Conservation (phyloP, 2,888 invertebrate species). For the Brenthis daphne region DNA sequence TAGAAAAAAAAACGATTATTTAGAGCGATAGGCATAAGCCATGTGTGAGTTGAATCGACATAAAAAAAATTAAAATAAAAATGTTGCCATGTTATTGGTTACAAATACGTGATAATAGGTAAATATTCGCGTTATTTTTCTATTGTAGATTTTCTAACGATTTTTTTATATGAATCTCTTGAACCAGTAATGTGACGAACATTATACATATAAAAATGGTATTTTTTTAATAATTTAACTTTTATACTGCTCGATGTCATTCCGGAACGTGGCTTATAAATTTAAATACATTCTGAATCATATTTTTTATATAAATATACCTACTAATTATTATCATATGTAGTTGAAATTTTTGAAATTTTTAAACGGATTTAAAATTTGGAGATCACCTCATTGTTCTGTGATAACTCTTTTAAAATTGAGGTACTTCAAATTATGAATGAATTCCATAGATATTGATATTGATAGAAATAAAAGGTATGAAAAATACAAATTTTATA, state of each 20-base stretch:
- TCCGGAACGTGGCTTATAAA: slow-evolving; percentile 65
- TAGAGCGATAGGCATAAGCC: slow-evolving; percentile 43
- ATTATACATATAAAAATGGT: slow-evolving; percentile 10
- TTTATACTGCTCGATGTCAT: slow-evolving; percentile 70
- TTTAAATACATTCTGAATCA: slow-evolving; percentile 26
- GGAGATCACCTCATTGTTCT: slow-evolving; percentile 78
- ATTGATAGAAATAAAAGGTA: not conserved
- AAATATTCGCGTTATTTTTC: slow-evolving; percentile 49
- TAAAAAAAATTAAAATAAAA: slow-evolving; percentile 45
- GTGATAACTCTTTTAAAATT: slow-evolving; percentile 79
- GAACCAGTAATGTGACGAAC: slow-evolving; percentile 20
- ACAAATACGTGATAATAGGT: slow-evolving; percentile 65
- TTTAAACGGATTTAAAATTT: slow-evolving; percentile 50
- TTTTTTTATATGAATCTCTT: slow-evolving; percentile 44
- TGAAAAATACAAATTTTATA: too few relatives aligned
- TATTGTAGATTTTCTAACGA: slow-evolving; percentile 57
- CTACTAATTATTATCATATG: not conserved
- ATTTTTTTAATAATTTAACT: slow-evolving; percentile 43
- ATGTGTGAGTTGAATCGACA: slow-evolving; percentile 57
- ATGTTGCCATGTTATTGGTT: slow-evolving; percentile 78
- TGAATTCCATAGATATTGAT: not conserved
- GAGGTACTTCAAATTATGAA: slow-evolving; percentile 74
- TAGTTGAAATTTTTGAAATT: not conserved
- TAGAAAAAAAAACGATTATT: slow-evolving; percentile 13
- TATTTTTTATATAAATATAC: slow-evolving; percentile 16